Base-by-base conservation (phyloP, 2,888 invertebrate species). In the Ellobium chinense region DNA sequence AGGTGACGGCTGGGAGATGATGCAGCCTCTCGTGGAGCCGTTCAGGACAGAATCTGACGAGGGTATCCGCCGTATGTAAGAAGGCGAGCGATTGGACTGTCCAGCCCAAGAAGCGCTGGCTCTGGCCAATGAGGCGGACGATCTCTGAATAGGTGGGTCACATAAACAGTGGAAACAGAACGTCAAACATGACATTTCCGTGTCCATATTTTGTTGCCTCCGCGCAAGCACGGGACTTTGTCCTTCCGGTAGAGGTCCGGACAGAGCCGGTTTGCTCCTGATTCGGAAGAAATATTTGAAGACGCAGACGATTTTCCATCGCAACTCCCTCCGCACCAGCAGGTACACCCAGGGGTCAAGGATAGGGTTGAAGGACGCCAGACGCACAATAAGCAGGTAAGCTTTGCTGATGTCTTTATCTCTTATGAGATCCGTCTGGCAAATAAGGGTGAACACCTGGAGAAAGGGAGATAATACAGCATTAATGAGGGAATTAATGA, bases 271-370 rank as follows among this genome's bases (percentile, higher is more conserved):
- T 27, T 34, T 31, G 24, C 54, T 37, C 31, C 31, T 62, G 1
- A 78, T 69, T n/a, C 78, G 60, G 1, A 70, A 18, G 37, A 70
- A 21, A 21, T 24, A 54, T 36, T 39, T 37, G 56, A 78, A 72
- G 27, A 65, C 36, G 14, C 29, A 56, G 36, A 78, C 65, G 36
- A 78, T 70, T 31, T 56, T 62, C 78, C 78, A 78, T 18, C 78
- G 62, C 9, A 89, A 78, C 65, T 89, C 88, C 68, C 92, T 88
- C 46, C 92, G 87, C 73, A 93, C 88, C 27, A 93, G 87, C 80
- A 93, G 91, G 85, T 93, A 93, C 24, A 93, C 91, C 93, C 93
- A 93, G 29, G 93, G 82, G 31, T 84, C 82, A 24, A 81, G 46
- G 58, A 81, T 82, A 14, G 72, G 81, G 74, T 79, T 82, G 78